Conservation (phyloP, 2,113 vertebrate genomes). For the Platycercus adscitus region DNA sequence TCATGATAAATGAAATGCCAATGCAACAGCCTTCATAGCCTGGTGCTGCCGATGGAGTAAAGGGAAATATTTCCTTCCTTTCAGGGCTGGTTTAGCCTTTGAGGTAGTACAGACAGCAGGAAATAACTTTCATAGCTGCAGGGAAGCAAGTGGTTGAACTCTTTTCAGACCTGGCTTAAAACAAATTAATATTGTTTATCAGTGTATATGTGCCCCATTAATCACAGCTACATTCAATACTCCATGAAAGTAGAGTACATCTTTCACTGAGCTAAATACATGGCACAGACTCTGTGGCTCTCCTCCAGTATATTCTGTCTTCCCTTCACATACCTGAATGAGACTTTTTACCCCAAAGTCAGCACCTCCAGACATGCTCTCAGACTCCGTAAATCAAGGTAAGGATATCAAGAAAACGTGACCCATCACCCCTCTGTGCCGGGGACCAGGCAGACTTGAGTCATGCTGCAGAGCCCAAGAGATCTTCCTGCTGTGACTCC, state of each 20-base stretch:
- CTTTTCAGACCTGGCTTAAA: slow-evolving; percentile 56
- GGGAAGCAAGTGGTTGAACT: slow-evolving; percentile 40
- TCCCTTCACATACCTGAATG: not conserved
- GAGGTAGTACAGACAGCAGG: slow-evolving; percentile 27
- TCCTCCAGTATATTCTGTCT: not conserved
- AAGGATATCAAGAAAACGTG: not conserved
- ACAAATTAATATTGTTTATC: slow-evolving; percentile 66
- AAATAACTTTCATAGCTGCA: slow-evolving; percentile 54
- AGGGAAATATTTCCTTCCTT: slow-evolving; percentile 32
- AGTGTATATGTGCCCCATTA: slow-evolving; percentile 50
- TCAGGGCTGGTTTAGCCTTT: slow-evolving; percentile 40
- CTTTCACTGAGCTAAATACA: slow-evolving; percentile 33
- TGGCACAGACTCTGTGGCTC: slow-evolving; percentile 6
- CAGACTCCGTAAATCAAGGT: not conserved
- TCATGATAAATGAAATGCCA: slow-evolving; percentile 24
- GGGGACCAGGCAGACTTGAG: not conserved
- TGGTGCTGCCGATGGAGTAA: not conserved
- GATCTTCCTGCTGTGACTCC: not conserved
- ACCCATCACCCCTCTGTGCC: not conserved
- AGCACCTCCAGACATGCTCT: not conserved
- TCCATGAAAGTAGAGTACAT: slow-evolving; percentile 39
- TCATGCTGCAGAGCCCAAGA: not conserved
- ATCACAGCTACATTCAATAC: slow-evolving; percentile 58
- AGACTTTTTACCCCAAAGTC: not conserved
- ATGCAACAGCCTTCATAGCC: not conserved